Conservation (phyloP, 2,888 invertebrate genomes). For the Bellardia bayeri region DNA sequence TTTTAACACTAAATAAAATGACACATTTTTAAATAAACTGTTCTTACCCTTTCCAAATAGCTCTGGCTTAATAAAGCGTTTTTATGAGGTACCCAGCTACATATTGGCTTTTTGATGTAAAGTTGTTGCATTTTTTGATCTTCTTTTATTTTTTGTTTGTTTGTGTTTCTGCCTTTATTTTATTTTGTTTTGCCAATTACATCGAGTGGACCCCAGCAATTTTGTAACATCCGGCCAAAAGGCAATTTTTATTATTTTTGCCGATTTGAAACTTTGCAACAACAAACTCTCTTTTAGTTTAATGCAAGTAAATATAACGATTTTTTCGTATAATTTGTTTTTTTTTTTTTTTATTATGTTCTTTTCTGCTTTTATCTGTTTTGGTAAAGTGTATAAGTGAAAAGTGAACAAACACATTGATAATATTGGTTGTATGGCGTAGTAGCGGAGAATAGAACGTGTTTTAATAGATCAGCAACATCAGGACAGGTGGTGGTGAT, state of each 20-base stretch:
- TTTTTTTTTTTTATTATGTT: slow-evolving; percentile 28
- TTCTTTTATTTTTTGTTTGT: slow-evolving; percentile 45
- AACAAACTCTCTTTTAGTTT: slow-evolving; percentile 42
- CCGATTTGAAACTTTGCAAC: slow-evolving; percentile 68
- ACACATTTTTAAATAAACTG: too few relatives aligned
- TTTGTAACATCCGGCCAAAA: slow-evolving; percentile 82
- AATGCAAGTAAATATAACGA: slow-evolving; percentile 9
- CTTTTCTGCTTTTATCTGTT: slow-evolving; percentile 55
- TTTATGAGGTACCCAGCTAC: slow-evolving; percentile 34
- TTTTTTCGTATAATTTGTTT: slow-evolving; percentile 35
- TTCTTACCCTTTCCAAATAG: background rate
- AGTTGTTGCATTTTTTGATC: slow-evolving; percentile 19
- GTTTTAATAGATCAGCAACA: slow-evolving; percentile 71
- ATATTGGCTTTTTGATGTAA: background rate
- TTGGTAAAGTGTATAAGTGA: slow-evolving; percentile 55
- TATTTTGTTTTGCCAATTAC: slow-evolving; percentile 79
- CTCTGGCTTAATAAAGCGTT: background rate
- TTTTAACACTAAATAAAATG: too few relatives aligned
- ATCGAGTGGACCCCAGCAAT: slow-evolving; percentile 82
- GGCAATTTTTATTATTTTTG: slow-evolving; percentile 73
- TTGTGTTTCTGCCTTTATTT: slow-evolving; percentile 33
- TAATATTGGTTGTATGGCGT: background rate
- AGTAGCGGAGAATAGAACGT: slow-evolving; percentile 58
- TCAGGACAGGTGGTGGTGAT: slow-evolving; percentile 67
- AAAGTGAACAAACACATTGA: slow-evolving; percentile 25